These are phyloP conservation scores for Mactromeris polynyma DNA, from an alignment of 2,888 invertebrate species.

Conservation along the genomic window DNA sequence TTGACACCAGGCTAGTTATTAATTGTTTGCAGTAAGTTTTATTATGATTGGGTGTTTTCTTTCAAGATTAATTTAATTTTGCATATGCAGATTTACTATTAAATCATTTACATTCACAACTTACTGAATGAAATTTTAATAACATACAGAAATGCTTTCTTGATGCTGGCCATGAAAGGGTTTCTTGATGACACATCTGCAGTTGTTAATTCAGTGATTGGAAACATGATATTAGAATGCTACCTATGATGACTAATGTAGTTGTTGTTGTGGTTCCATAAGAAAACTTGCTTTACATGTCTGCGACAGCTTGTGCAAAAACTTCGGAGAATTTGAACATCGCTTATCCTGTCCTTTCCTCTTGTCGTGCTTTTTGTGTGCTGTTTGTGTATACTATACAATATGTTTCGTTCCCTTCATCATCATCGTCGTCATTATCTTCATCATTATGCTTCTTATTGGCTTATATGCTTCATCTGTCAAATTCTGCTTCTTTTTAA, in stretches of 20 bases:
- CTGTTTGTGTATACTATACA: neutral
- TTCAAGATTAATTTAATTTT: neutral
- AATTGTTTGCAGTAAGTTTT: neutral
- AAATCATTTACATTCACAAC: neutral
- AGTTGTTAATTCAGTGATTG: neutral
- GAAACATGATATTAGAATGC: neutral
- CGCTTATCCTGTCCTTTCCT: neutral
- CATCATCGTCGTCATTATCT: neutral
- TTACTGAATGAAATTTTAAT: neutral
- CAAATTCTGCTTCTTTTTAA: neutral
- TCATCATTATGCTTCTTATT: neutral
- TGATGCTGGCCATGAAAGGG: too few species aligned
- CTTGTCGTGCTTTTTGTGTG: neutral
- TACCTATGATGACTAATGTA: neutral
- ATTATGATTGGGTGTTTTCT: neutral
- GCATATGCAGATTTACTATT: neutral
- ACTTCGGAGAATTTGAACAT: neutral
- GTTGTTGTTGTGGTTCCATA: neutral
- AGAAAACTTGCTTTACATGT: constrained; percentile 37
- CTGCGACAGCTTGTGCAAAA: neutral
- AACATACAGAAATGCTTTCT: neutral
- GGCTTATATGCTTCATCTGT: neutral
- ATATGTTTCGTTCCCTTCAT: neutral
- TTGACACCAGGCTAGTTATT: neutral
- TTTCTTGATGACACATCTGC: neutral